phyloP scores from a whole-genome alignment of 1,140 invertebrate species.

The Zaprionus vittiger region DNA sequence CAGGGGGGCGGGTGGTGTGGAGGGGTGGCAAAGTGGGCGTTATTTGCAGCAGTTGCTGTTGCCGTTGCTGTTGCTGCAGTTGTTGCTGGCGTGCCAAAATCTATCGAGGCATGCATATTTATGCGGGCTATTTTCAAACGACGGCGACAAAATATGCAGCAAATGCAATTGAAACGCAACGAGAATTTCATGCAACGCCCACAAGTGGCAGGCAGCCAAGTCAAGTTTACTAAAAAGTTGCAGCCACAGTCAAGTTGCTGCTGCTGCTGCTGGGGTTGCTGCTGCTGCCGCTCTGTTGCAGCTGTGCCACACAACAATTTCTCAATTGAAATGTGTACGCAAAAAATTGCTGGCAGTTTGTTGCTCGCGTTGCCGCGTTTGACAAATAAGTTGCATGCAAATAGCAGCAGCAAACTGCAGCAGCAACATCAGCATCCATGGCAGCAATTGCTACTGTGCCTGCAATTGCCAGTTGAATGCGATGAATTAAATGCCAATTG shows the following conservation, averaged over 20 bases:
- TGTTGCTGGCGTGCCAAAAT: constrained; percentile 65
- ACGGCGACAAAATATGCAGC: constrained; percentile 75
- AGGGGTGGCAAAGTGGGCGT: constrained; percentile 57
- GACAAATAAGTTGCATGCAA: constrained; percentile 81
- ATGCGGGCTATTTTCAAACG: constrained; percentile 45
- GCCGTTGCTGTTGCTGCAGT: constrained; percentile 3
- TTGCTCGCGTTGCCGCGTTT: constrained; percentile 47
- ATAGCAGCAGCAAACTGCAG: constrained; percentile 45
- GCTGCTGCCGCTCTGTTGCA: not conserved
- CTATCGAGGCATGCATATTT: constrained; percentile 47
- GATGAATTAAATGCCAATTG: constrained; percentile 75
- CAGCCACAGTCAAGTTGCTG: constrained; percentile 7
- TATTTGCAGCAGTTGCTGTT: constrained; percentile 26
- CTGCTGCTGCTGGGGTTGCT: constrained; percentile 41
- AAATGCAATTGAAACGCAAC: constrained; percentile 79
- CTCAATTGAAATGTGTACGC: constrained; percentile 78
- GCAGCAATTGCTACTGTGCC: constrained; percentile 45
- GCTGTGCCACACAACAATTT: constrained; percentile 70
- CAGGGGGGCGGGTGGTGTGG: not conserved
- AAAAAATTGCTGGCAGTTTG: constrained; percentile 68
- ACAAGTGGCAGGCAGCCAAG: constrained; percentile 52
- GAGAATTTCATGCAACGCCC: constrained; percentile 72
- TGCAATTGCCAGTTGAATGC: constrained; percentile 63
- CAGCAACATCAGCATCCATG: constrained; percentile 29
- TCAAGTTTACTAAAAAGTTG: constrained; percentile 16